These are phyloP conservation scores for Ochlodes sylvanus DNA, from an alignment of 2,888 invertebrate species.

Conservation along the genomic window DNA sequence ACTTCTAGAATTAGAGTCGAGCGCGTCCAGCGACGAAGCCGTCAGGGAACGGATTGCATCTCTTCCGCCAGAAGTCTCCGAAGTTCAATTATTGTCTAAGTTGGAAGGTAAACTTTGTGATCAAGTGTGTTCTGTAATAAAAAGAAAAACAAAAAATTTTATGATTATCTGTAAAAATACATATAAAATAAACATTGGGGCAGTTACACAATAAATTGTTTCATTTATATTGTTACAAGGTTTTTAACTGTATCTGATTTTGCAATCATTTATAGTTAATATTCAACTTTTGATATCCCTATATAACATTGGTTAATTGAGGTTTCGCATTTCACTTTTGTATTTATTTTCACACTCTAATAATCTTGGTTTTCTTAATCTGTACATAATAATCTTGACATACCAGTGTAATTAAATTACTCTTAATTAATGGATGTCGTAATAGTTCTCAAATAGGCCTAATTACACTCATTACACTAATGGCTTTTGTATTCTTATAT, in stretches of 20 bases:
- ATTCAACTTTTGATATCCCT: slow-evolving; percentile 7
- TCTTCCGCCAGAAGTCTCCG: slow-evolving; percentile 97
- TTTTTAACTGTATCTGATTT: slow-evolving; percentile 31
- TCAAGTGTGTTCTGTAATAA: slow-evolving; percentile 32
- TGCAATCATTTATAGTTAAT: slow-evolving; percentile 12
- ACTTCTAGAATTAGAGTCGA: slow-evolving; percentile 94
- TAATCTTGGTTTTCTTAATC: slow-evolving; percentile 4
- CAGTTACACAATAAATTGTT: slow-evolving; percentile 37
- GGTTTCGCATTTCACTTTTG: background rate
- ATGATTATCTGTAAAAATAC: slow-evolving; percentile 21
- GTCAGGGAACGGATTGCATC: slow-evolving; percentile 97
- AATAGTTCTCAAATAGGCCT: background rate
- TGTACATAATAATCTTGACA: background rate
- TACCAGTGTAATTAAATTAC: background rate
- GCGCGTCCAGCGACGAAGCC: slow-evolving; percentile 97
- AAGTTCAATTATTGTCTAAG: slow-evolving; percentile 93
- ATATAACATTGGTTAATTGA: background rate
- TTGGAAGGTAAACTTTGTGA: slow-evolving; percentile 87
- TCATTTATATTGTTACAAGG: slow-evolving; percentile 41
- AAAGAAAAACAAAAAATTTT: slow-evolving; percentile 20
- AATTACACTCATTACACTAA: background rate
- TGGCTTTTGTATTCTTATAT: background rate
- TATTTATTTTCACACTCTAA: slow-evolving; percentile 20
- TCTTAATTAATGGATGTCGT: slow-evolving; percentile 3
- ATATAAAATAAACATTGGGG: slow-evolving; percentile 41